Evolutionary conservation across 1,140 invertebrate genomes (phyloP), one percentile per base, ranked within the genome.

Genomic region (Drosophila tani): DNA sequence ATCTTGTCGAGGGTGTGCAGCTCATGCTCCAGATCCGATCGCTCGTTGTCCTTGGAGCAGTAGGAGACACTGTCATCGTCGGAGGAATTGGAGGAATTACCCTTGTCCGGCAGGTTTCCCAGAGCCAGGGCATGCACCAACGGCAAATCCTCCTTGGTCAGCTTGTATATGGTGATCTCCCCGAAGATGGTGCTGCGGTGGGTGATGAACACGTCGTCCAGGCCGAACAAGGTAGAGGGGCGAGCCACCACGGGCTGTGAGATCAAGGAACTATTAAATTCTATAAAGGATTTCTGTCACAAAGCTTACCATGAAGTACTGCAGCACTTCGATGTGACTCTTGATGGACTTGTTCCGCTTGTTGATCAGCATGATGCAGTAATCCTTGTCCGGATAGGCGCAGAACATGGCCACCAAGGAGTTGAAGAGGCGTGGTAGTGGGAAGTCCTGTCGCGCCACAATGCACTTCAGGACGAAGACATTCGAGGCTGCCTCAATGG

Each of bases 371-470:
- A 92, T 69, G 3, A 92, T 53, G 57, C 91, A 92, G 56, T 92
- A 92, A 14, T 92, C 87, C 9, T 75, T 75, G 12, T 92, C 74
- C 1, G 91, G 91, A 79, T 76, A 91, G 1, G 82, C 91, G 2
- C 75, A 68, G 27, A 86, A 92, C 41, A 80, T 84, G 41, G 79
- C 68, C 0, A 56, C 47, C 19, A 92, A 6, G 5, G 70, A 75
- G 27, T 51, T 65, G 12, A 70, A 76, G 9, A 90, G 19, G 5
- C 82, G 71, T 2, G 71, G 35, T 15, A 90, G 12, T 0, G 81
- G 75, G 24, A 86, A 85, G 0, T 74, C 45, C 38, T 70, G 14
- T 3, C 56, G 43, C 9, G 58, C 64, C 14, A 62, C 65, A n/a
- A 81, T 69, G 24, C 65, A 78, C 15, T 83, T 82, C 2, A 92